Conservation (phyloP, 2,888 invertebrate genomes). For the Dolichomitus sp. region DNA sequence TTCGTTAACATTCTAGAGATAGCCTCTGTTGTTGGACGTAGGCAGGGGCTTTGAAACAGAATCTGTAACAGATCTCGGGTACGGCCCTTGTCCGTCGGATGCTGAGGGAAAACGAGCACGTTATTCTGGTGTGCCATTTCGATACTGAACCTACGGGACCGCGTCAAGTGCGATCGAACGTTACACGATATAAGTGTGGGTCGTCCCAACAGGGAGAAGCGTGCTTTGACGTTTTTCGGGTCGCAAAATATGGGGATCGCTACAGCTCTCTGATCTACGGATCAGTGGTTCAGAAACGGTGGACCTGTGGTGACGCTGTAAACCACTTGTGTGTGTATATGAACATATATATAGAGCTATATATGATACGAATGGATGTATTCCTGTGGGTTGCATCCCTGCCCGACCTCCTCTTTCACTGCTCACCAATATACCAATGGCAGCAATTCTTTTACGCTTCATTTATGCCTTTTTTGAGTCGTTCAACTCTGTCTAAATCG, state of each 20-base stretch:
- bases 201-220: conserved; percentile 31
- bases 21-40: background rate
- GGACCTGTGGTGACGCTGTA: conserved; percentile 36
- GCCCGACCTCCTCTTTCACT: conserved; percentile 5
- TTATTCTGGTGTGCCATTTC: conserved; percentile 5
- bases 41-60: conserved; percentile 34
- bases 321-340: conserved; percentile 21
- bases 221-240: conserved; percentile 73
- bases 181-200: conserved; percentile 12
- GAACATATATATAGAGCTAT: conserved; percentile 17
- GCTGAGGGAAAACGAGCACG: conserved; percentile 33
- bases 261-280: conserved; percentile 71
- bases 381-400: conserved; percentile 30
- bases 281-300: conserved; percentile 75
- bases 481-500: conserved; percentile 39
- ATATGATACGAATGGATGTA: conserved; percentile 30
- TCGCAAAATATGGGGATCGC: conserved; percentile 63
- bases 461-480: conserved; percentile 66
- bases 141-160: conserved; percentile 20
- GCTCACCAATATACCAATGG: background rate
- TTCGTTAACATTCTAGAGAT: background rate
- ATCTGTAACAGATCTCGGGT: conserved; percentile 26
- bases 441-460: conserved; percentile 65
- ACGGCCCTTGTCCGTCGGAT: conserved; percentile 4
- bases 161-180: conserved; percentile 35